phyloP scores from a whole-genome alignment of 2,113 vertebrate species.

The Cichladusa arquata region DNA sequence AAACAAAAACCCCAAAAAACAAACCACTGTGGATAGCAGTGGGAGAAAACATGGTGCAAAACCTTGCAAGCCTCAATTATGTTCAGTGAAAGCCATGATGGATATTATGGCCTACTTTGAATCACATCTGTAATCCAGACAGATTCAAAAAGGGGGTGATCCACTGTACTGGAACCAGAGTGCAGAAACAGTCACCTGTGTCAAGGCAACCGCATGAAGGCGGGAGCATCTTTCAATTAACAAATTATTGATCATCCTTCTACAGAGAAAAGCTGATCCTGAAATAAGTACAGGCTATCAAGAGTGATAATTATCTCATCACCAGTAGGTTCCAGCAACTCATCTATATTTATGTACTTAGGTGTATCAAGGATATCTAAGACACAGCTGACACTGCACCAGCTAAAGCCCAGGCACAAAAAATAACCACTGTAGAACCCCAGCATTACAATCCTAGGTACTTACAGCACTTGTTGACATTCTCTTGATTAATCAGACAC shows the following conservation, averaged over 20 bases:
- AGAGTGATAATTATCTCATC: background rate
- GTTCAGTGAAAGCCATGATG: background rate
- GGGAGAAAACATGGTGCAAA: background rate
- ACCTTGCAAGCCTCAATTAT: background rate
- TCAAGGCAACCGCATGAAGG: background rate
- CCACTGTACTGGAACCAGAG: background rate
- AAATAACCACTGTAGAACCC: background rate
- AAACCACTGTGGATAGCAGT: background rate
- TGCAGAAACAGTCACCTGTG: background rate
- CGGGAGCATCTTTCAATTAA: background rate
- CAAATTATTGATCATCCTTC: background rate
- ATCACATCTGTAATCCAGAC: background rate
- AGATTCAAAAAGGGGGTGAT: background rate
- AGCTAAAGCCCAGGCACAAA: background rate
- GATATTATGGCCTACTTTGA: background rate
- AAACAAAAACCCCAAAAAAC: background rate
- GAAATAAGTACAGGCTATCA: background rate
- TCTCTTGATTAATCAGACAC: background rate
- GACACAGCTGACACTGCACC: background rate
- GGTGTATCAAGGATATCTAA: background rate
- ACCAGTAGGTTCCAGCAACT: background rate
- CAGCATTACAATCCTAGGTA: background rate
- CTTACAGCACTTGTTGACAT: background rate
- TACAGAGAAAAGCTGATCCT: background rate
- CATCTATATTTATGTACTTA: background rate